These are phyloP conservation scores for Amphiprion percula DNA, from an alignment of 2,113 vertebrate species.

Conservation along the genomic window DNA sequence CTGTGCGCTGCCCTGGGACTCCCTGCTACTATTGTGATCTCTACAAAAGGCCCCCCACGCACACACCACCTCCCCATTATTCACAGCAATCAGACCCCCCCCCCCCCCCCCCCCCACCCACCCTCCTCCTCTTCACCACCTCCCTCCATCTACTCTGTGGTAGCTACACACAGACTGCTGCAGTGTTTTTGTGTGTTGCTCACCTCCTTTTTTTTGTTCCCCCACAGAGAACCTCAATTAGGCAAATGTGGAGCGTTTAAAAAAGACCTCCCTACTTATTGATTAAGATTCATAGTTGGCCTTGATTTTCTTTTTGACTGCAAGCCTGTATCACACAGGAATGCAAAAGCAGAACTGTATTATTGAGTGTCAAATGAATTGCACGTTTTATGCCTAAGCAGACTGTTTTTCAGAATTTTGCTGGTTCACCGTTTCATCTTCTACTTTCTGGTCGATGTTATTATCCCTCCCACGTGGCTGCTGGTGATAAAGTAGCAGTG, in stretches of 20 bases:
- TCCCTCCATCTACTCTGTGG: slow-evolving; percentile 53
- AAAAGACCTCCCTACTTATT: slow-evolving; percentile 62
- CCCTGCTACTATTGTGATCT: slow-evolving; percentile 81
- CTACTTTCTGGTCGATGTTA: slow-evolving; percentile 39
- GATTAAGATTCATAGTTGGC: slow-evolving; percentile 64
- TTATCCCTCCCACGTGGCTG: slow-evolving; percentile 61
- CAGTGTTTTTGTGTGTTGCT: slow-evolving; percentile 61
- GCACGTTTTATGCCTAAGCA: neutral
- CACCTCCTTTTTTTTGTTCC: slow-evolving; percentile 42
- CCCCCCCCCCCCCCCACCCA: neutral
- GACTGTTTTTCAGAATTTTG: slow-evolving; percentile 9
- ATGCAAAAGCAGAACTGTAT: slow-evolving; percentile 38
- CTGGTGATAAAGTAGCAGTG: slow-evolving; percentile 60
- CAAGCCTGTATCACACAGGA: slow-evolving; percentile 15
- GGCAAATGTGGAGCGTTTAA: slow-evolving; percentile 70
- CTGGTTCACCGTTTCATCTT: slow-evolving; percentile 40
- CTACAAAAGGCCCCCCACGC: slow-evolving; percentile 75
- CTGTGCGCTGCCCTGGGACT: slow-evolving; percentile 77
- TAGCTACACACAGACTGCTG: slow-evolving; percentile 64
- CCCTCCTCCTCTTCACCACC: slow-evolving; percentile 21
- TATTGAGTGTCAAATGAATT: slow-evolving; percentile 41
- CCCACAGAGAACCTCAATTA: slow-evolving; percentile 72
- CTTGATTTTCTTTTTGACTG: slow-evolving; percentile 44
- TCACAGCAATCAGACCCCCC: slow-evolving; percentile 68
- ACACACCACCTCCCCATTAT: slow-evolving; percentile 74